Conservation (phyloP, 2,797 vertebrate genomes). For the Cottoperca gobio region DNA sequence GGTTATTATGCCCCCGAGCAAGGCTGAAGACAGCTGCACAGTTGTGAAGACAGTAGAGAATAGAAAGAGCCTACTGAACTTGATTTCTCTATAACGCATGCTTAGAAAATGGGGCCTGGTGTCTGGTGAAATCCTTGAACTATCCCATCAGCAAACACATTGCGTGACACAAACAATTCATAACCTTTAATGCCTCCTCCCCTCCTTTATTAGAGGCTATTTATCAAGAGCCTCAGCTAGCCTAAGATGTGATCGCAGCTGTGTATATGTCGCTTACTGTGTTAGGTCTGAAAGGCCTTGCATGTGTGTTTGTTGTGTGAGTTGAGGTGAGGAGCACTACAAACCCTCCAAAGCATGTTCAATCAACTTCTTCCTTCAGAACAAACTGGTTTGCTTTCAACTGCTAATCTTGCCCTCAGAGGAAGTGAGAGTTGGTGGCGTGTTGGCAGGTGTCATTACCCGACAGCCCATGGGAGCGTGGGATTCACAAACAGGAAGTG, state of each 20-base stretch:
- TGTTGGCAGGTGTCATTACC: slow-evolving; percentile 77
- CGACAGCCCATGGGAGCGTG: slow-evolving; percentile 39
- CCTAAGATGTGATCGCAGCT: background rate
- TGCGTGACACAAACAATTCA: slow-evolving; percentile 45
- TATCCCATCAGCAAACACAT: slow-evolving; percentile 50
- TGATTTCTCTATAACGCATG: slow-evolving; percentile 38
- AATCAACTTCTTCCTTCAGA: slow-evolving; percentile 50
- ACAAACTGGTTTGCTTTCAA: slow-evolving; percentile 61
- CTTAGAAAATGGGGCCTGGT: slow-evolving; percentile 58
- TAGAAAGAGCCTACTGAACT: slow-evolving; percentile 51
- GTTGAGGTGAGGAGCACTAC: slow-evolving; percentile 33
- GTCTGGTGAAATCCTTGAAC: slow-evolving; percentile 54
- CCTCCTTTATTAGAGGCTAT: slow-evolving; percentile 17
- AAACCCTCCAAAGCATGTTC: slow-evolving; percentile 48
- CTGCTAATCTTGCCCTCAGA: slow-evolving; percentile 72
- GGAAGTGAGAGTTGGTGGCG: slow-evolving; percentile 58
- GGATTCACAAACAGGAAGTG: slow-evolving; percentile 73
- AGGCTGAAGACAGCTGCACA: slow-evolving; percentile 74
- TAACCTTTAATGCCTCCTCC: slow-evolving; percentile 17
- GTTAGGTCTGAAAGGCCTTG: background rate
- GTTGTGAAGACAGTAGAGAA: slow-evolving; percentile 64
- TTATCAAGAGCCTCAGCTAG: background rate
- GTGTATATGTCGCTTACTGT: background rate
- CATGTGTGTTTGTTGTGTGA: slow-evolving; percentile 10
- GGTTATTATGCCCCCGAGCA: slow-evolving; percentile 69